Evolutionary conservation across 2,113 vertebrate genomes (phyloP).

Genomic region (Ptilorrhoa leucosticta): DNA sequence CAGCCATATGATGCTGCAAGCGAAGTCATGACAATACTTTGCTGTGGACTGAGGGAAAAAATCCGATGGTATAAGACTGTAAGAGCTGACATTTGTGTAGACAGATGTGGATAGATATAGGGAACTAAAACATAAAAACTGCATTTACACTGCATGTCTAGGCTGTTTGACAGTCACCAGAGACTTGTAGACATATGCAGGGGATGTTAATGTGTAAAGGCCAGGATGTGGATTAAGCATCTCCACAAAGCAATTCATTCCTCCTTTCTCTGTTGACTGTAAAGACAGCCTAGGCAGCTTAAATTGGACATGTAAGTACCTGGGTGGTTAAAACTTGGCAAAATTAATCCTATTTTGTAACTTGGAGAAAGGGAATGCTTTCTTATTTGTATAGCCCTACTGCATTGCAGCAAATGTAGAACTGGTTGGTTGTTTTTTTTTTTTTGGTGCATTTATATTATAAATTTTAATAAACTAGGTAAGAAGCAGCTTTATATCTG

Average conservation of each 20-base stretch:
- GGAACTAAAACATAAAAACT: background rate
- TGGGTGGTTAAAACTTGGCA: background rate
- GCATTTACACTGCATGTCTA: background rate
- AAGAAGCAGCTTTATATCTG: background rate
- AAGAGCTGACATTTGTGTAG: background rate
- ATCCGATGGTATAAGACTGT: background rate
- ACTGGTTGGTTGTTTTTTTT: too few relatives aligned
- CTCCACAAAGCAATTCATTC: background rate
- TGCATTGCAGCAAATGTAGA: background rate
- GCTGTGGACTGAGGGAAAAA: background rate
- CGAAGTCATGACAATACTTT: background rate
- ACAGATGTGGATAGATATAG: background rate
- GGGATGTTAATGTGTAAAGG: background rate
- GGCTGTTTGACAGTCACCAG: background rate
- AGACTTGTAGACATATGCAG: background rate
- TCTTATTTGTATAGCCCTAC: background rate
- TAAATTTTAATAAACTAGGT: background rate
- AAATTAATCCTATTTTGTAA: background rate
- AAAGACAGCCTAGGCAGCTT: background rate
- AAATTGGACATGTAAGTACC: background rate
- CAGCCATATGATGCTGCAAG: background rate
- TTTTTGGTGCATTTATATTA: background rate
- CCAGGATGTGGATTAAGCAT: background rate
- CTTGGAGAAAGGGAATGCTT: background rate
- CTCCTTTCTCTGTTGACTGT: background rate